Evolutionary conservation across 2,888 invertebrate genomes (phyloP).

Genomic region (Dioctria linearis): DNA sequence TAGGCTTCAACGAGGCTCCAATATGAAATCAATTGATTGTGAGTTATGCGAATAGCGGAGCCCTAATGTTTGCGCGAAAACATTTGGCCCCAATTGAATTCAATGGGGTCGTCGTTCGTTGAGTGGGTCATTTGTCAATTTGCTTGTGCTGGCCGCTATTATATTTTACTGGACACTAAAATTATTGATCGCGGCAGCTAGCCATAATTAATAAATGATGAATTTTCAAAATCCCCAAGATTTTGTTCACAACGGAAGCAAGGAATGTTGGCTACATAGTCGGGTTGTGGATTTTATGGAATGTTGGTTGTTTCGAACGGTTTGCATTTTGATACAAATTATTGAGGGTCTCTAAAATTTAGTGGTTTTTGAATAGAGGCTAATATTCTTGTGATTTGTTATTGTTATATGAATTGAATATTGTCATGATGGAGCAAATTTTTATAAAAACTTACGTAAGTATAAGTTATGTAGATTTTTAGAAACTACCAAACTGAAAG

Average conservation of each 20-base stretch:
- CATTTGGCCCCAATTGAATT: conserved; percentile 41
- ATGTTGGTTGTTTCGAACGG: too few relatives aligned
- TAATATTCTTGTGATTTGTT: too few relatives aligned
- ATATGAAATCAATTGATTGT: conserved; percentile 48
- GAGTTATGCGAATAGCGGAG: conserved; percentile 40
- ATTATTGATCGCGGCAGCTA: conserved; percentile 20
- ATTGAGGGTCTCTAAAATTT: too few relatives aligned
- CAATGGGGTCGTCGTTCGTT: conserved; percentile 12
- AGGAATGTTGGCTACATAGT: too few relatives aligned
- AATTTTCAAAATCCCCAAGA: conserved; percentile 23
- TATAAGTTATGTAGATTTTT: too few relatives aligned
- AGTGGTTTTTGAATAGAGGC: too few relatives aligned
- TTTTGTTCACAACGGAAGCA: background rate
- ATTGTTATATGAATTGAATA: too few relatives aligned
- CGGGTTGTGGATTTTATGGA: too few relatives aligned
- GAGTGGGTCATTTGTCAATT: conserved; percentile 52
- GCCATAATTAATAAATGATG: conserved; percentile 38
- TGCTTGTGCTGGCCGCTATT: conserved; percentile 24
- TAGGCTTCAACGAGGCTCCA: conserved; percentile 31
- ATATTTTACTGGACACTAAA: conserved; percentile 30
- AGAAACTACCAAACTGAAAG: too few relatives aligned
- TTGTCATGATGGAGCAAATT: too few relatives aligned
- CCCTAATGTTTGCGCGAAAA: conserved; percentile 45
- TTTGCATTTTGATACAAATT: too few relatives aligned
- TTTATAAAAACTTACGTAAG: too few relatives aligned